Base-by-base conservation (phyloP, 2,888 invertebrate genomes). In the Stenodera caucasica region DNA sequence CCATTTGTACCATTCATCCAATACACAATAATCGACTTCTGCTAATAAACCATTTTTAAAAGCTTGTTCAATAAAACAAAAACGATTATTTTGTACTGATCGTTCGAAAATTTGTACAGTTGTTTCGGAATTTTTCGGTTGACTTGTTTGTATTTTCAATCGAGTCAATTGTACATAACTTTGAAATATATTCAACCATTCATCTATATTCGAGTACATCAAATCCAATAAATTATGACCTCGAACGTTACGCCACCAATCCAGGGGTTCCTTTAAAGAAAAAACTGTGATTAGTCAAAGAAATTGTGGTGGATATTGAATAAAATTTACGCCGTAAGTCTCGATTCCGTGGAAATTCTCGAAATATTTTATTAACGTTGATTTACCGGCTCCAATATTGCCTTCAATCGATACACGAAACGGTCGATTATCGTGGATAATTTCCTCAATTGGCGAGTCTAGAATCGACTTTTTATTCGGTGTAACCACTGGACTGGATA, bases 131-230 rank as follows among this genome's bases (percentile, higher is more conserved):
- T 80, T 78, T 64, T 81, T 69, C 11, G 81, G 80, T 60, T 77
- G 73, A 2, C 78, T 80, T 1, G 86, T 86, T 76, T 96, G 96
- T 72, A 90, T 86, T 73, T 92, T 88, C 55, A 95, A 78, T 90
- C 96, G 92, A 0, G 96, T 95, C 64, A 96, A 81, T 67, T 94
- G 92, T 0, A 96, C 96, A 76, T 96, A 95, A 0, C 91, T 90
- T 82, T 96, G 96, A 79, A 96, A 96, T 37, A 92, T 86, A 82
- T 91, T 89, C 45, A 91, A 87, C 90, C 94, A 95, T 72, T 91
- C 87, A 1, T 84, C 75, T 4, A 93, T 90, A 75, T 96, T 90
- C 71, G 88, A 87, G 81, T 96, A 96, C 90, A 96, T 90, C 64
- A 95, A 79, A 61, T 93, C 92, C 71, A 94, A 80, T 67, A 94